Base-by-base conservation (phyloP, 2,888 invertebrate genomes). In the Ectemnius lituratus region DNA sequence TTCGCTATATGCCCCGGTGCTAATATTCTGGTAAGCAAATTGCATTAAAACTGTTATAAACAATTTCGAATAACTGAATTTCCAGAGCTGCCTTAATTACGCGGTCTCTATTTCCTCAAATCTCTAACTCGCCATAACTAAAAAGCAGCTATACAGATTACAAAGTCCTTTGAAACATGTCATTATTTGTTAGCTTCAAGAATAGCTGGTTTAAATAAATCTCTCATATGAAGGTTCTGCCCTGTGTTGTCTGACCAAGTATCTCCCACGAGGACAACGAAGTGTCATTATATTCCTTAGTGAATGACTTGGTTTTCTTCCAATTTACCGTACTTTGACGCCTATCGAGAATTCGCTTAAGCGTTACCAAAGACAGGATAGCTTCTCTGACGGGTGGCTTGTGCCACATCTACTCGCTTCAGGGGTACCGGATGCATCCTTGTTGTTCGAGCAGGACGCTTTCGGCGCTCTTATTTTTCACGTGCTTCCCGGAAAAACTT, bases 391-490 rank as follows among this genome's bases (percentile, higher is more conserved):
- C 5, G 37, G 11, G 8, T 8, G 8, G 11, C 59, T 79, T 60
- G 61, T 37, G n/a, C 63, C 56, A 20, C 57, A 59, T 62, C 45
- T 59, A 65, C 57, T 66, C 45, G 45, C 57, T 56, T 37, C 8
- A 13, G 18, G 62, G 62, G 71, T 60, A 27, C 71, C 71, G 69
- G 67, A 73, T 70, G 70, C 73, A 66, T 76, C 66, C 73, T 23
- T 72, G 78, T 82, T 83, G 84, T 82, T 81, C 79, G 75, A 73
- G 65, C 72, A 72, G 72, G 70, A 75, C 73, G 82, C 80, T 85
- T 84, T 84, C 80, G 76, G 71, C 83, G 77, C 73, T 80, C 79
- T 83, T 80, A 85, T 85, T 85, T 86, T 85, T 84, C 82, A 84
- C 79, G 70, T 80, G 75, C 73, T 69, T 70, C 20, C 45, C 61